Evolutionary conservation across 2,113 vertebrate genomes (phyloP).

Genomic region (Anas platyrhynchos): DNA sequence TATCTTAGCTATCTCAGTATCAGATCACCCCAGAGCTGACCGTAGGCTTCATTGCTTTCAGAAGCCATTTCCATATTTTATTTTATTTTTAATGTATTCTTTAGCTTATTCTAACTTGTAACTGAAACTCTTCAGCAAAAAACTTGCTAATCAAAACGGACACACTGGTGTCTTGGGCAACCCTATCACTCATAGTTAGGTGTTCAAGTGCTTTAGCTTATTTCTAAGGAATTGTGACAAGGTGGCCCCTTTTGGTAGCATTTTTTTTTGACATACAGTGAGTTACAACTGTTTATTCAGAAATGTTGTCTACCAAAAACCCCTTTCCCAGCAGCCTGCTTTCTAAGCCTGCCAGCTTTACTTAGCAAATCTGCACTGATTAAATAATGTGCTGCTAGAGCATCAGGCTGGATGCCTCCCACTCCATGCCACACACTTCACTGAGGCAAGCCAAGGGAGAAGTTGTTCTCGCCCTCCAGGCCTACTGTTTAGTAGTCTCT

Average conservation of each 20-base stretch:
- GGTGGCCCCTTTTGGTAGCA: background rate
- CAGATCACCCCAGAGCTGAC: background rate
- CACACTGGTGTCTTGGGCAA: background rate
- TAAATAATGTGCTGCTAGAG: background rate
- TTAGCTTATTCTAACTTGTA: slow-evolving; percentile 9
- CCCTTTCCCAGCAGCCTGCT: background rate
- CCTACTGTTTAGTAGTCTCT: background rate
- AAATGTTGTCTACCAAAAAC: background rate
- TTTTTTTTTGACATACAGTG: background rate
- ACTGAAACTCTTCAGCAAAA: background rate
- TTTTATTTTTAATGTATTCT: slow-evolving; percentile 1
- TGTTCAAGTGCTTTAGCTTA: background rate
- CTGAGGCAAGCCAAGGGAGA: background rate
- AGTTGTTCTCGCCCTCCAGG: background rate
- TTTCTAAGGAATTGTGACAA: background rate
- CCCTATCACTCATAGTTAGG: background rate
- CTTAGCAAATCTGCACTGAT: background rate
- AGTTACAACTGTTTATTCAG: background rate
- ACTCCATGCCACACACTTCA: background rate
- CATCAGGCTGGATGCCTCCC: background rate
- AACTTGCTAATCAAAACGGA: background rate
- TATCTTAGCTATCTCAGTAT: background rate
- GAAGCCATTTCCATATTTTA: background rate
- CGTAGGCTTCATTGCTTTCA: background rate
- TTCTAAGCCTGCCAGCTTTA: background rate